Base-by-base conservation (phyloP, 2,888 invertebrate genomes). In the Nymphalis polychloros region DNA sequence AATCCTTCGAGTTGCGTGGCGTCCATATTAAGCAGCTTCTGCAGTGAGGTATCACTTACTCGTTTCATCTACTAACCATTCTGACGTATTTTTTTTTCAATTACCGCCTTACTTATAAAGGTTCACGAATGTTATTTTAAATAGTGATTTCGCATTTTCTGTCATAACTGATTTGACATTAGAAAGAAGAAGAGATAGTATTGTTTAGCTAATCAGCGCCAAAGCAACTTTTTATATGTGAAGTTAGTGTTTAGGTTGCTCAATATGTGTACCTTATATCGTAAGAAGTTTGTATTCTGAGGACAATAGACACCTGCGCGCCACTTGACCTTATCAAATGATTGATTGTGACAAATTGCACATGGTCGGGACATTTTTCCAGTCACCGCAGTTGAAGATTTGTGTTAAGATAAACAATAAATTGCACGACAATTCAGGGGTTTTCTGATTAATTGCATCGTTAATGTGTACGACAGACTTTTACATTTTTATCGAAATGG, bases 301-400 rank as follows among this genome's bases (percentile, higher is more conserved):
- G 65, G 63, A 65, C 70, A 68, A 67, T 67, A 67, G 68, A 68
- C 68, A 70, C 52, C 70, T 65, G 64, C 52, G 63, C 64, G 59
- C 50, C 16, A 52, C 52, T 75, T 82, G 86, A 82, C 85, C 85
- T 89, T 84, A 80, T 73, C 70, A 67, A 70, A 82, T 90, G 90
- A 90, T 89, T 83, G 89, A 90, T 90, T 81, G 83, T 82, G 88
- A 88, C 86, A 86, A 84, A 86, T 84, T 81, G 77, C 77, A 78
- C 75, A 78, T 76, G 79, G 77, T 70, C 70, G 69, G 70, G 75
- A 63, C 77, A 74, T 79, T 83, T 81, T 82, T 75, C 75, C 75
- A 82, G 63, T 68, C 72, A 50, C 67, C 64, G 63, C 31, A 35
- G 66, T 59, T 55, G 63, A 65, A 72, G 70, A 68, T 72, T 63